A percentile compares a stretch with the other conserved stretches of the same genome.
Evolutionary conservation across 30 jellyfish, hydroid and myxozoan species (phyloP).

Genomic region (Mastigias papua): DNA sequence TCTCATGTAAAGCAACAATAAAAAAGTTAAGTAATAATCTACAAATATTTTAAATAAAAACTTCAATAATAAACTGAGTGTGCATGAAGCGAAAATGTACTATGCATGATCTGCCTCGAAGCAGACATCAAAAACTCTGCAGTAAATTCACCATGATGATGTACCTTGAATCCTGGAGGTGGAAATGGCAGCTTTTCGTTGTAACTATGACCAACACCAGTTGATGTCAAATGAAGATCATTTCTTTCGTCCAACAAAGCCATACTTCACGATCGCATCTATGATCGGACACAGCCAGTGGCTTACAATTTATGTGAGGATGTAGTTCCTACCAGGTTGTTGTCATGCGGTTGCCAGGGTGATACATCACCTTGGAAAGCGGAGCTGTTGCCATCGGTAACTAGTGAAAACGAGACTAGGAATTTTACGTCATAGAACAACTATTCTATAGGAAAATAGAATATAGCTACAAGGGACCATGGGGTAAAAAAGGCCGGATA

Average conservation of each 20-base stretch:
- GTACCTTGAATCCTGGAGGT: constrained; percentile 78
- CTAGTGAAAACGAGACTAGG: constrained; percentile 10
- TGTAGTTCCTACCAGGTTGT: background rate
- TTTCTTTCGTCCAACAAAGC: constrained; percentile 72
- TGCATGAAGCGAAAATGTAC: too few relatives aligned
- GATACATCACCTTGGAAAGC: constrained; percentile 5
- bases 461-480: too few relatives aligned
- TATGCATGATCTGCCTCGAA: too few relatives aligned
- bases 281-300: background rate
- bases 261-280: constrained; percentile 22
- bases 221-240: constrained; percentile 81
- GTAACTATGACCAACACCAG: constrained; percentile 82
- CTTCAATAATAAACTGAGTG: too few relatives aligned
- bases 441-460: background rate
- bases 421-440: constrained; percentile 1
- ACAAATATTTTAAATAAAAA: too few relatives aligned
- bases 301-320: background rate
- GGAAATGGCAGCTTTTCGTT: constrained; percentile 69
- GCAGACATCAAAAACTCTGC: too few relatives aligned
- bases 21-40: too few relatives aligned
- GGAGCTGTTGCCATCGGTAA: constrained; percentile 23
- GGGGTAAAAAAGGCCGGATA: background rate
- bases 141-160: too few relatives aligned
- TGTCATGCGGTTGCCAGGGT: constrained; percentile 24
- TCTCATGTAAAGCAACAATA: too few relatives aligned